Percentiles rank a stretch among this genome's conserved stretches.
These are phyloP conservation scores for Parthenolecanium corni DNA, from an alignment of 2,888 invertebrate species.

Conservation along the genomic window DNA sequence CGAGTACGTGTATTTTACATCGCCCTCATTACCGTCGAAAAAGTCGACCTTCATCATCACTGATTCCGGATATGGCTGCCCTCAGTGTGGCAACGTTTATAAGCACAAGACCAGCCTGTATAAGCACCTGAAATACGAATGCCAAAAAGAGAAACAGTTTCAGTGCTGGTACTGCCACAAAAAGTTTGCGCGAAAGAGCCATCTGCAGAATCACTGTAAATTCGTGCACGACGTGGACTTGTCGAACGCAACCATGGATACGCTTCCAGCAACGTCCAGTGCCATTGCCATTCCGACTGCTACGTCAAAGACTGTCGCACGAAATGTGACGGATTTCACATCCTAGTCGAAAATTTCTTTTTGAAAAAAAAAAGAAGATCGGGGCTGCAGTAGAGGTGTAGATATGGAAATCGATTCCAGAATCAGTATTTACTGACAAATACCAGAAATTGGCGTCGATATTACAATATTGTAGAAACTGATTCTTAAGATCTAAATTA, in stretches of 20 bases:
- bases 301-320: too few relatives aligned
- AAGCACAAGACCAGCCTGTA: constrained; percentile 41
- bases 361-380: too few relatives aligned
- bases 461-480: too few relatives aligned
- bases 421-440: too few relatives aligned
- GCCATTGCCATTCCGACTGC: too few relatives aligned
- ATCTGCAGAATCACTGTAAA: constrained; percentile 33
- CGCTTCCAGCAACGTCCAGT: background rate
- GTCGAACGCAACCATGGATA: constrained; percentile 5
- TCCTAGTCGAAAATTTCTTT: too few relatives aligned
- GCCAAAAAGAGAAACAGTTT: constrained; percentile 42
- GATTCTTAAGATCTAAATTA: too few relatives aligned
- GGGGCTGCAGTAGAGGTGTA: too few relatives aligned
- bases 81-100: constrained; percentile 43
- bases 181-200: constrained; percentile 41
- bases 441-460: too few relatives aligned
- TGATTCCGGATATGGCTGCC: constrained; percentile 31
- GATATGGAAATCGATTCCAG: too few relatives aligned
- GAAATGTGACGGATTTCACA: too few relatives aligned
- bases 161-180: constrained; percentile 40
- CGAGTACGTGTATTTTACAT: constrained; percentile 5
- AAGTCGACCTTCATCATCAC: constrained; percentile 21
- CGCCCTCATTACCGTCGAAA: constrained; percentile 14
- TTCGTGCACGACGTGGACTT: constrained; percentile 25
- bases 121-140: constrained; percentile 37